Evolutionary conservation across 2,113 vertebrate genomes (phyloP).

Genomic region (Chaenocephalus aceratus): DNA sequence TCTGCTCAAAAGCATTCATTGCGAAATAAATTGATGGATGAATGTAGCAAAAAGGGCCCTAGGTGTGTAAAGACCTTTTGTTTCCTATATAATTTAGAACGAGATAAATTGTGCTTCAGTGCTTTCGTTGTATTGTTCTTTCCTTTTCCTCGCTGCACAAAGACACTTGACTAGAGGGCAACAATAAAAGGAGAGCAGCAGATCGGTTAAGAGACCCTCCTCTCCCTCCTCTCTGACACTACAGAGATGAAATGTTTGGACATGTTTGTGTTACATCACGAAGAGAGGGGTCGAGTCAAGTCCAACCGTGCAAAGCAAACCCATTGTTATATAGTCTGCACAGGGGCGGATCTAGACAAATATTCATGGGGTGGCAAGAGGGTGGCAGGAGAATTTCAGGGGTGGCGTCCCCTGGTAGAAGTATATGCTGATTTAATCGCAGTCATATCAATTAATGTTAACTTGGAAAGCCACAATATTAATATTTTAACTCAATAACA

Average conservation of each 20-base stretch:
- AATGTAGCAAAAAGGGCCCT: no score
- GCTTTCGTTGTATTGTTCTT: slow-evolving; percentile 20
- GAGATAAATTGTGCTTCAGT: neutral
- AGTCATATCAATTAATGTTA: no score
- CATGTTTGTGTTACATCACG: slow-evolving; percentile 50
- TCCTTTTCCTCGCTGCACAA: slow-evolving; percentile 17
- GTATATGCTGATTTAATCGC: no score
- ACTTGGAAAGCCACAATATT: no score
- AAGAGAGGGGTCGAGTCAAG: slow-evolving; percentile 26
- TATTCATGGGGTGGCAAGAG: no score
- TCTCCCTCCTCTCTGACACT: slow-evolving; percentile 7
- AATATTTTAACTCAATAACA: no score
- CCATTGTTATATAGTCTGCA: neutral
- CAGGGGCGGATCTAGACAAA: no score
- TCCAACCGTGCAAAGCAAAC: neutral
- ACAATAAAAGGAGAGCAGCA: slow-evolving; percentile 36
- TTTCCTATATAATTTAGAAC: neutral
- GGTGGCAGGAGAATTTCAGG: no score
- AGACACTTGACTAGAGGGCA: slow-evolving; percentile 36
- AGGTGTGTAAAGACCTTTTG: no score
- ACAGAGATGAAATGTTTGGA: slow-evolving; percentile 40
- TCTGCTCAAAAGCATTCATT: no score
- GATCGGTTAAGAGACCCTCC: slow-evolving; percentile 29
- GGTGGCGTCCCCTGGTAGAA: no score
- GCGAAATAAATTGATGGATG: no score